These are phyloP conservation scores for Macaria liturata DNA, from an alignment of 2,888 invertebrate species.

Conservation along the genomic window DNA sequence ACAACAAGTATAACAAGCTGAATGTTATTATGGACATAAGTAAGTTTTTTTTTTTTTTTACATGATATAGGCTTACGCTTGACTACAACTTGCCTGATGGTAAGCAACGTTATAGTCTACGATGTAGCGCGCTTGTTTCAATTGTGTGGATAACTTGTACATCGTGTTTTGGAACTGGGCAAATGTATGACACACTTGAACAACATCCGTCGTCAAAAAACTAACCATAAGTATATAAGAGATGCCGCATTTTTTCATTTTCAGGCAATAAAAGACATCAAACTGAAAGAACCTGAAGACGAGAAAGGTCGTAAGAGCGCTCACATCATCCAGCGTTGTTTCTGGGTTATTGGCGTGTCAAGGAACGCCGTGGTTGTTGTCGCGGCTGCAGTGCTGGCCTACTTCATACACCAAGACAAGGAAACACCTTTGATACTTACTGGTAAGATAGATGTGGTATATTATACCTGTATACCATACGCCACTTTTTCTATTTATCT, in stretches of 20 bases:
- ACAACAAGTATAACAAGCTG: slow-evolving; percentile 15
- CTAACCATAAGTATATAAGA: too few relatives aligned
- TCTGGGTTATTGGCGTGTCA: slow-evolving; percentile 86
- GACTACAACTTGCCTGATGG: too few relatives aligned
- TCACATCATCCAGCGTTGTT: slow-evolving; percentile 61
- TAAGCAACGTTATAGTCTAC: too few relatives aligned
- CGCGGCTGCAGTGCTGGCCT: slow-evolving; percentile 83
- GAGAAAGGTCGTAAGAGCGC: slow-evolving; percentile 56
- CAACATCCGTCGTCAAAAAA: too few relatives aligned
- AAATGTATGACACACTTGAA: background rate
- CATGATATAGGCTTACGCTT: too few relatives aligned
- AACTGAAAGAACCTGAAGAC: slow-evolving; percentile 55
- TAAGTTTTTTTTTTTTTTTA: too few relatives aligned
- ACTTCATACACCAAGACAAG: slow-evolving; percentile 71
- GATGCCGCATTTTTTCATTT: background rate
- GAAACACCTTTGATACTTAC: slow-evolving; percentile 83
- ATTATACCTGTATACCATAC: background rate
- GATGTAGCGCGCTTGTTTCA: too few relatives aligned
- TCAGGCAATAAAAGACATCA: slow-evolving; percentile 84
- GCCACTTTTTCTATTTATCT: background rate
- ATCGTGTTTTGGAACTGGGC: background rate
- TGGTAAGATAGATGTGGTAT: slow-evolving; percentile 66
- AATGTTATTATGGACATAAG: too few relatives aligned
- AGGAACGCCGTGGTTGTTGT: slow-evolving; percentile 89
- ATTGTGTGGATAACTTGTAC: too few relatives aligned